Evolutionary conservation across 2,888 invertebrate species (phyloP).

Genomic region (Pocota personata): DNA sequence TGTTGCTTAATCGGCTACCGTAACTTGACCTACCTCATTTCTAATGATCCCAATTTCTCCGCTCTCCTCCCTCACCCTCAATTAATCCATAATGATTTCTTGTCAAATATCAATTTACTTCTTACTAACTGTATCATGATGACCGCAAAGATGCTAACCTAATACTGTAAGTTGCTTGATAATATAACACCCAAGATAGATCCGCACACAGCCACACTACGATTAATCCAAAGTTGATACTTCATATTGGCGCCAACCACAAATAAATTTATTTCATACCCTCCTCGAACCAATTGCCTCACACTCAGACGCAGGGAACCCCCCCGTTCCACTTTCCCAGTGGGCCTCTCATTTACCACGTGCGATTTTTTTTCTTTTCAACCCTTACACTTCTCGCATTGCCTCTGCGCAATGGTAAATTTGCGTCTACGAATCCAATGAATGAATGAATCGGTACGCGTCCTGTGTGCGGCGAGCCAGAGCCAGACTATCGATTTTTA

Average conservation of each 20-base stretch:
- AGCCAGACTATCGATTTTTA: constrained; percentile 61
- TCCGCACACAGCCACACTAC: neutral
- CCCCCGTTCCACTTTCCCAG: neutral
- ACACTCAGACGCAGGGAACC: neutral
- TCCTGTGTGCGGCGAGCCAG: constrained; percentile 35
- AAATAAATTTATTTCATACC: constrained; percentile 16
- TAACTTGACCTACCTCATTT: constrained; percentile 39
- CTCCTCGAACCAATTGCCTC: neutral
- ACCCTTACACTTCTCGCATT: constrained; percentile 23
- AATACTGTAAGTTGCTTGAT: neutral
- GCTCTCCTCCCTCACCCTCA: constrained; percentile 1
- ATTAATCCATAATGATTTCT: constrained; percentile 28
- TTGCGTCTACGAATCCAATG: constrained; percentile 18
- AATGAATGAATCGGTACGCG: constrained; percentile 46
- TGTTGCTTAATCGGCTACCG: constrained; percentile 36
- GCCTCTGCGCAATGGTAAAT: constrained; percentile 49
- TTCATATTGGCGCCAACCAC: constrained; percentile 54
- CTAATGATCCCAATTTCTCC: neutral
- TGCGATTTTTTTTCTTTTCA: neutral
- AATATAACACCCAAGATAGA: neutral
- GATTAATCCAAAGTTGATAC: constrained; percentile 2
- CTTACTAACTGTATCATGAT: constrained; percentile 15
- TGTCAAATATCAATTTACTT: constrained; percentile 13
- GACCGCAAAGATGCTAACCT: constrained; percentile 17
- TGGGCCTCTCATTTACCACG: constrained; percentile 26